Evolutionary conservation across 2,888 invertebrate genomes (phyloP), one percentile per base, ranked within the genome.

Genomic region (Scaptomyza reducta): DNA sequence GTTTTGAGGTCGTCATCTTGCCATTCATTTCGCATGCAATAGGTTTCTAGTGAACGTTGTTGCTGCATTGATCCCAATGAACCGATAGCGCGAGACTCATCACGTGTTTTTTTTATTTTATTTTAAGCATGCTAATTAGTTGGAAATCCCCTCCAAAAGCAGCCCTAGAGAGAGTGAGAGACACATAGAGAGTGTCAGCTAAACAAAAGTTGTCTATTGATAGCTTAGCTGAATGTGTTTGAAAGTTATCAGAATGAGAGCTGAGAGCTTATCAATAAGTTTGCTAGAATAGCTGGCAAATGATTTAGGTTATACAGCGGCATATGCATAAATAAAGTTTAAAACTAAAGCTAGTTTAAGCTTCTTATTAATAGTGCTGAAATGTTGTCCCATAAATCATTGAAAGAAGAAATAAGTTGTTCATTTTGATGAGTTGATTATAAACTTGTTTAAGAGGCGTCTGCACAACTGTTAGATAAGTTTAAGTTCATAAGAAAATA

Each of bases 51-150:
- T 44, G 14, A 50, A 45, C 27, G 51, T 22, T 56, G 29, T 42
- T 57, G 45, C 49, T 69, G 57, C 46, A 59, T 69, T 68, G 77
- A 79, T 83, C 80, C 84, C 74, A 67, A 42, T 79, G 84, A 83
- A 73, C 59, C 60, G 84, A 83, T 70, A 74, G 14, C 38, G 68
- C 53, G 40, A 86, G 64, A 70, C 55, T 73, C 80, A 77, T 87
- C 84, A 87, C 87, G 84, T 80, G 87, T 59, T 71, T 64, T 57
- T 57, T 44, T 55, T 33, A n/a, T n/a, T n/a, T 2, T 35, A 6
- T 61, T 7, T 7, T 38, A 14, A 14, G 58, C 60, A 59, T 60
- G 65, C 60, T 77, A 79, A 80, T 79, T 70, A 70, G 42, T 53
- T 55, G 80, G 80, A 87, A 80, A 79, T 70, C 63, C 84, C 82